These are phyloP conservation scores for Phrynosoma platyrhinos DNA, from an alignment of 2,113 vertebrate genomes.

Conservation along the genomic window DNA sequence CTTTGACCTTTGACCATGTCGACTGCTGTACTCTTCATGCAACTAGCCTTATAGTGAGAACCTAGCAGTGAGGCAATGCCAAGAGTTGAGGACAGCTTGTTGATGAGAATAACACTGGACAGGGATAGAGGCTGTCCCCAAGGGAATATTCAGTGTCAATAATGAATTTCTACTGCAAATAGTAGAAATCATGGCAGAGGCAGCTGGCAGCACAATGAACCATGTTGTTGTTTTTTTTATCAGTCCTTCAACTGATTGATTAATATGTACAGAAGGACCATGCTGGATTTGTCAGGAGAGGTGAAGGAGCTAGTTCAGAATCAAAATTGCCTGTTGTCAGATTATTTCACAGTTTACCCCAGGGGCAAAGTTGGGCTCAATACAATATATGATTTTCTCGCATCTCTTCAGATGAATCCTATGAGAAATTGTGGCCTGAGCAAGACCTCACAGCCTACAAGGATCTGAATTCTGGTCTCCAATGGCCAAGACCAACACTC, in stretches of 20 bases:
- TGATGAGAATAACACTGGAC: slow-evolving; percentile 17
- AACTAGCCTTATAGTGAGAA: slow-evolving; percentile 14
- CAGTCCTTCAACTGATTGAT: slow-evolving; percentile 11
- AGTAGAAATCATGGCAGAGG: neutral
- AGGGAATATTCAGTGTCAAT: slow-evolving; percentile 13
- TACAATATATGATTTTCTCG: neutral
- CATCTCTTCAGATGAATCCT: neutral
- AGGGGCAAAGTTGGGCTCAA: neutral
- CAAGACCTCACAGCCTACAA: neutral
- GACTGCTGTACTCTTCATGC: slow-evolving; percentile 21
- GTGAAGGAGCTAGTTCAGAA: neutral
- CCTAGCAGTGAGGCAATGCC: neutral
- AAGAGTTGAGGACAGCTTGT: neutral
- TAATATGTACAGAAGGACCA: neutral
- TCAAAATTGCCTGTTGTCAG: neutral
- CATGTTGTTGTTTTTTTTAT: slow-evolving; percentile 23
- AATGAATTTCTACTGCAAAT: slow-evolving; percentile 18
- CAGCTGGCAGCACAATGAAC: neutral
- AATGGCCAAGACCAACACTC: neutral
- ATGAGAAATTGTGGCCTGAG: neutral
- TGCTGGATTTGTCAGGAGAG: slow-evolving; percentile 11
- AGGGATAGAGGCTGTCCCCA: slow-evolving; percentile 16
- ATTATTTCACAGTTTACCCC: neutral
- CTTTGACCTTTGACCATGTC: slow-evolving; percentile 24
- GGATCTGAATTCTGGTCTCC: neutral